Evolutionary conservation across 2,113 vertebrate species (phyloP).

Genomic region (Aldabrachelys gigantea): DNA sequence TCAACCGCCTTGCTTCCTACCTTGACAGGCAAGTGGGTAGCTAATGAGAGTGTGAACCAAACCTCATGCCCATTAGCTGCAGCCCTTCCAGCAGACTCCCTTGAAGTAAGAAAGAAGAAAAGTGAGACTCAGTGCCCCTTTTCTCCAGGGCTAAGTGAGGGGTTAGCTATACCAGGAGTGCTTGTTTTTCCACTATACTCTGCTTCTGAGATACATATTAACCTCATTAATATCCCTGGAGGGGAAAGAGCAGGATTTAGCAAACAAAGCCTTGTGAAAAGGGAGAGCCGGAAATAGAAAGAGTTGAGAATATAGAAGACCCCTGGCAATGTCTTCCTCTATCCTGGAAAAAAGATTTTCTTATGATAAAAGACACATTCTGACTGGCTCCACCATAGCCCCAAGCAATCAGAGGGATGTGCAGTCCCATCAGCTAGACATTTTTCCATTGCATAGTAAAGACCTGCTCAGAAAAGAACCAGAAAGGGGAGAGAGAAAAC

Average conservation of each 20-base stretch:
- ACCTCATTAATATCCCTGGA: not conserved
- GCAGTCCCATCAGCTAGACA: not conserved
- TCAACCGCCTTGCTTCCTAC: not conserved
- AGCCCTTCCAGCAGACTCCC: not conserved
- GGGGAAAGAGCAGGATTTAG: not conserved
- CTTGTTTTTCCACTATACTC: not conserved
- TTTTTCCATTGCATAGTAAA: not conserved
- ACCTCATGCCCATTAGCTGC: not conserved
- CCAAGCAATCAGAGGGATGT: not conserved
- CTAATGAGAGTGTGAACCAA: not conserved
- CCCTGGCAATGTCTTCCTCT: constrained; percentile 52
- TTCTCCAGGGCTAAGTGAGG: not conserved
- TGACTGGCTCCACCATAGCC: not conserved
- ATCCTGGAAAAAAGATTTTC: constrained; percentile 56
- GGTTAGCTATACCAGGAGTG: not conserved
- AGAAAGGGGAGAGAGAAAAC: constrained; percentile 36
- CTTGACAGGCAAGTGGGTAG: constrained; percentile 19
- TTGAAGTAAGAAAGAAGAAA: not conserved
- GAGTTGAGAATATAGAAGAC: constrained; percentile 50
- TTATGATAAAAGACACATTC: constrained; percentile 33
- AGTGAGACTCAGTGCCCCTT: not conserved
- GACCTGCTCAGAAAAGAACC: constrained; percentile 13
- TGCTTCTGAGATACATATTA: constrained; percentile 3
- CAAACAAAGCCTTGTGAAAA: constrained; percentile 62
- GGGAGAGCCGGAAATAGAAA: constrained; percentile 59